phyloP scores from a whole-genome alignment of 2,888 invertebrate species.

The Drosophila heteroneura region DNA sequence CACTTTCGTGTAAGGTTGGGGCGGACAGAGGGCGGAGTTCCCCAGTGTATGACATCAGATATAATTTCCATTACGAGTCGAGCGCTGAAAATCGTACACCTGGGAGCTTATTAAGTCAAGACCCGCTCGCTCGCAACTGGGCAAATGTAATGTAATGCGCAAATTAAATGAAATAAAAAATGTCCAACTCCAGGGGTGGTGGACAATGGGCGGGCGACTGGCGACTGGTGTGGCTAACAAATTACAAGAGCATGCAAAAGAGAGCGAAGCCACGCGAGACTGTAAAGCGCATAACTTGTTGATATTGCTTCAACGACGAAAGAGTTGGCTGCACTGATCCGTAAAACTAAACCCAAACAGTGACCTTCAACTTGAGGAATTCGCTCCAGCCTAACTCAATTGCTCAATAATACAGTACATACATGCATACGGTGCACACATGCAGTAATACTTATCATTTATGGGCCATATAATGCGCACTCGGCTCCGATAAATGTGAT shows the following conservation, averaged over 20 bases:
- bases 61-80: constrained; percentile 80
- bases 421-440: neutral
- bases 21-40: constrained; percentile 37
- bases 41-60: constrained; percentile 80
- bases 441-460: neutral
- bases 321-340: neutral
- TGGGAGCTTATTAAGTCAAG: constrained; percentile 80
- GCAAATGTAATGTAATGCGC: constrained; percentile 71
- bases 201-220: neutral
- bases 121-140: constrained; percentile 35
- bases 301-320: constrained; percentile 19
- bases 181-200: constrained; percentile 18
- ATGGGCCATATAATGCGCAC: constrained; percentile 24
- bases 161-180: constrained; percentile 77
- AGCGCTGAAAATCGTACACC: constrained; percentile 80
- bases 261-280: constrained; percentile 32
- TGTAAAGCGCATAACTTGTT: constrained; percentile 39
- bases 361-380: constrained; percentile 9
- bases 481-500: constrained; percentile 19
- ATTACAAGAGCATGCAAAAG: constrained; percentile 42
- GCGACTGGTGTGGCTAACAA: constrained; percentile 10
- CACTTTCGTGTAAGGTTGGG: constrained; percentile 59
- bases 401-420: constrained; percentile 23
- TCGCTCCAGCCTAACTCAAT: neutral
- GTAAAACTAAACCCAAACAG: constrained; percentile 4